A percentile compares a stretch with the other conserved stretches of the same genome.
phyloP scores from a whole-genome alignment of 2,113 vertebrate genomes.

The Natator depressus region DNA sequence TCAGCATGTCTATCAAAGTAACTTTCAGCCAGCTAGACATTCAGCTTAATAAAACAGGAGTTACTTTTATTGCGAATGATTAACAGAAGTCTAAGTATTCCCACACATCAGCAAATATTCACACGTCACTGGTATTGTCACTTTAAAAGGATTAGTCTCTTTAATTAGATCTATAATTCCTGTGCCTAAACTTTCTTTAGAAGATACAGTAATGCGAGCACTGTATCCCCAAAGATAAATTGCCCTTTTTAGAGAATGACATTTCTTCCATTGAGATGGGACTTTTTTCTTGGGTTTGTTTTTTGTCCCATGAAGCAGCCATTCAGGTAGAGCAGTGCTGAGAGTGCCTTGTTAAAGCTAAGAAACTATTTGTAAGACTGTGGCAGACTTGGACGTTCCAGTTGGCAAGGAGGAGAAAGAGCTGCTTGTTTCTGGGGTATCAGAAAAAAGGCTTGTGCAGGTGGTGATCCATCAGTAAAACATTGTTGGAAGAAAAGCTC shows the following conservation, averaged over 20 bases:
- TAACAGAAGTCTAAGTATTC: not conserved
- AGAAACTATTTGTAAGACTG: slow-evolving; percentile 66
- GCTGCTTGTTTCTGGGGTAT: slow-evolving; percentile 62
- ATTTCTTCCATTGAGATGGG: slow-evolving; percentile 38
- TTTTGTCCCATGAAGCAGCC: slow-evolving; percentile 56
- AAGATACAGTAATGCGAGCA: not conserved
- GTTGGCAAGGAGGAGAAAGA: slow-evolving; percentile 80
- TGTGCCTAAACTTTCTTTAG: slow-evolving; percentile 37
- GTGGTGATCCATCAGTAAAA: slow-evolving; percentile 75
- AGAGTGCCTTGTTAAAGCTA: slow-evolving; percentile 55
- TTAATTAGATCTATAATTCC: not conserved
- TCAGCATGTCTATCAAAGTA: not conserved
- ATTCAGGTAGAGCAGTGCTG: slow-evolving; percentile 69
- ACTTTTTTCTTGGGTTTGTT: slow-evolving; percentile 22
- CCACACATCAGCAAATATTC: slow-evolving; percentile 5
- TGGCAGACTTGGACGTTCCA: slow-evolving; percentile 67
- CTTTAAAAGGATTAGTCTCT: slow-evolving; percentile 21
- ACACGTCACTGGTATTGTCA: slow-evolving; percentile 8
- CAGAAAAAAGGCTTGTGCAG: slow-evolving; percentile 72
- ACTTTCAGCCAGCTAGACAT: not conserved
- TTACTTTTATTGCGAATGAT: not conserved
- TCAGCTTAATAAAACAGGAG: not conserved
- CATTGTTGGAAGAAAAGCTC: slow-evolving; percentile 66
- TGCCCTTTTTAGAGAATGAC: slow-evolving; percentile 52
- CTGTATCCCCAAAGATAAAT: slow-evolving; percentile 3